Conservation (phyloP, 2,797 vertebrate species). For the Phalanger gymnotis region DNA sequence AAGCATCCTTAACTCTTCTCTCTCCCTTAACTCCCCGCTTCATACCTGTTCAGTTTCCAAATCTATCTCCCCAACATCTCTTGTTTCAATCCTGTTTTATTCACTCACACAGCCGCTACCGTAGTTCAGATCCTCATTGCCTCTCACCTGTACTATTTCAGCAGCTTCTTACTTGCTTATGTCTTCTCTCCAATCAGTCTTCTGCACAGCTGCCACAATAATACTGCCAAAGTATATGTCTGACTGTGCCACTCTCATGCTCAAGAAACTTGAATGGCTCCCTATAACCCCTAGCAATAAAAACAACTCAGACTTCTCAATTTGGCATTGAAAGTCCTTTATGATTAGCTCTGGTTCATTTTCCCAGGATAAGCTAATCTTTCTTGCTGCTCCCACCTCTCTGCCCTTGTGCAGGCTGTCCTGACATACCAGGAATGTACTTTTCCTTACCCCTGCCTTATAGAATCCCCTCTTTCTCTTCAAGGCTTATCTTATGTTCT, state of each 20-base stretch:
- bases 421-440: not conserved
- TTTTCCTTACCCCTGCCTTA: not conserved
- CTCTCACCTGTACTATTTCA: not conserved
- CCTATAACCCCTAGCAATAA: not conserved
- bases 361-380: not conserved
- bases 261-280: not conserved
- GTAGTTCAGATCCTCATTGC: not conserved
- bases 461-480: not conserved
- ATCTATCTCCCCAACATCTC: not conserved
- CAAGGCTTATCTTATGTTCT: not conserved
- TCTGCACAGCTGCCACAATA: not conserved
- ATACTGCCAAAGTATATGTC: not conserved
- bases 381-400: not conserved
- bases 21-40: not conserved
- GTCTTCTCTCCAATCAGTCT: not conserved
- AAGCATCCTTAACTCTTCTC: not conserved
- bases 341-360: not conserved
- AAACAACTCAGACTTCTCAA: not conserved
- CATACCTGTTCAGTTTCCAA: not conserved
- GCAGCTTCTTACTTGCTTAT: not conserved
- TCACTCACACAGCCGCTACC: not conserved
- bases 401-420: not conserved
- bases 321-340: not conserved
- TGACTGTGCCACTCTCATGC: not conserved
- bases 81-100: not conserved